Percentiles rank a stretch among this genome's conserved stretches.
Conservation (phyloP, 2,797 vertebrate species). For the Gephyroberyx darwinii region DNA sequence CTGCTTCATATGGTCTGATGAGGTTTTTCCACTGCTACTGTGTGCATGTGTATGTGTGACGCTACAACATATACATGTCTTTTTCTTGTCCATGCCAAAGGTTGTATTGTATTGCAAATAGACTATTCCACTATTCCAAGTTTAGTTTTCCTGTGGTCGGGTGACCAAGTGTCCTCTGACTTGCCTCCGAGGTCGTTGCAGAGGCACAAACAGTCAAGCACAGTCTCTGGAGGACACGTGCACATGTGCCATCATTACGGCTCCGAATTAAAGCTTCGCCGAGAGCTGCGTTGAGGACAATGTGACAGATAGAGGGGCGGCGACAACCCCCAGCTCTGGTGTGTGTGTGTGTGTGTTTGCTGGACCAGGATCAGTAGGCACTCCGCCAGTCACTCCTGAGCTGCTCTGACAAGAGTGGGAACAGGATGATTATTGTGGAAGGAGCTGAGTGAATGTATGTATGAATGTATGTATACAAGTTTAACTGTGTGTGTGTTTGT, state of each 20-base stretch:
- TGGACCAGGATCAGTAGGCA: constrained; percentile 14
- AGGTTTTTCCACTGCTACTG: constrained; percentile 2
- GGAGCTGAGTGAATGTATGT: constrained; percentile 3
- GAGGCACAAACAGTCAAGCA: background rate
- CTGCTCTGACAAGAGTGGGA: constrained; percentile 19
- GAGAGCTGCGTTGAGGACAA: constrained; percentile 23
- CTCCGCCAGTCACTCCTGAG: constrained; percentile 17
- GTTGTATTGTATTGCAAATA: too few species aligned
- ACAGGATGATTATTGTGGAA: constrained; percentile 17
- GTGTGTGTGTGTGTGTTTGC: constrained; percentile 8
- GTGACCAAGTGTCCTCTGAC: too few species aligned
- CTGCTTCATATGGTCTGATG: constrained; percentile 17
- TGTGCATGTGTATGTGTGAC: too few species aligned
- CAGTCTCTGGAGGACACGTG: background rate
- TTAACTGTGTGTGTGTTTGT: background rate
- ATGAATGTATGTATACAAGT: background rate
- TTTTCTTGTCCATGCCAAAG: too few species aligned
- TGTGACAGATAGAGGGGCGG: constrained; percentile 12
- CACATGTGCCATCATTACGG: constrained; percentile 1
- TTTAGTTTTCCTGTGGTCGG: too few species aligned
- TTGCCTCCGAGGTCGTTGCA: background rate
- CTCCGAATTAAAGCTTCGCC: constrained; percentile 14
- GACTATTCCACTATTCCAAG: too few species aligned
- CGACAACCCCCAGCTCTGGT: background rate
- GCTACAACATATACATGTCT: too few species aligned